Evolutionary conservation across 2,113 vertebrate species (phyloP), one percentile per base, ranked within the genome.

Genomic region (Prunella fulvescens): DNA sequence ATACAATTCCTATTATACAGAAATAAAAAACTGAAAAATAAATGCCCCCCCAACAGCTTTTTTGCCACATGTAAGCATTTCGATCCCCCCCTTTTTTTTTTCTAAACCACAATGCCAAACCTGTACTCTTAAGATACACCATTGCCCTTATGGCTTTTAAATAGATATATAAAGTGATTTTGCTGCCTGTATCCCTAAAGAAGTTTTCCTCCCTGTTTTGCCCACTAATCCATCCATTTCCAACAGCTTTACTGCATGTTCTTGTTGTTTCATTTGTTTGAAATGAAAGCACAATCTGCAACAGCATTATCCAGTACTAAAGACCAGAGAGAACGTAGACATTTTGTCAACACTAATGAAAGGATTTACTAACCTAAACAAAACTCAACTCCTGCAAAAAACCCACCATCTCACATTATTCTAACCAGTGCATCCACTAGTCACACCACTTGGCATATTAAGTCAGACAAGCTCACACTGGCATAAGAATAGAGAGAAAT

Each of bases 31-130:
- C 4, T 1, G 8, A 20, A 74, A 58, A 58, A 11, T 5, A 72
- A 50, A 77, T 13, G 4, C 1, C 2, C 10, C 5, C 4, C 5
- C 9, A 25, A 10, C 9, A 67, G 8, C 5, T 44, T 19, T 88
- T 90, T n/a, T 91, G 20, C 23, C 28, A 42, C 3, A 51, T 7
- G 0, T 11, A 70, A 85, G 19, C 19, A 81, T 13, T 44, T 69
- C 25, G 78, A 89, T 23, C 2, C 4, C 4, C 19, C 4, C 14
- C 24, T 9, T 10, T 10, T 50, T 48, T 20, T 26, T 62, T 14
- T 17, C 10, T 9, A 28, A 86, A 79, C 26, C 29, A 58, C 3
- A 7, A 60, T 33, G 57, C 31, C 23, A 82, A 66, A 70, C 11
- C 6, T 24, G 10, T 11, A 45, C 26, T 81, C 31, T 26, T 71